Conservation (phyloP, 2,888 invertebrate genomes). For the Thymelicus acteon region DNA sequence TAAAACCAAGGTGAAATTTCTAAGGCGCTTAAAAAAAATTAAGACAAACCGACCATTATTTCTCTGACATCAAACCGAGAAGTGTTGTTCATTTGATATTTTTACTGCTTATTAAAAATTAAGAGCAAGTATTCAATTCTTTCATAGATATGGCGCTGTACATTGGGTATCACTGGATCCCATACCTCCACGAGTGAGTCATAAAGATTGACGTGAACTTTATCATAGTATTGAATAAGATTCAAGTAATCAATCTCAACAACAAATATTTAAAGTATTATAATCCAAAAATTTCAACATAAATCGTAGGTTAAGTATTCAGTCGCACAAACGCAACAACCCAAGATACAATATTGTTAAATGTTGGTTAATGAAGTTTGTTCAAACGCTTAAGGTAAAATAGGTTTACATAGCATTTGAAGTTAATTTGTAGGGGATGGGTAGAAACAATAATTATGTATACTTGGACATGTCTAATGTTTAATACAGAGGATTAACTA, state of each 20-base stretch:
- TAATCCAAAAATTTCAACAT: constrained; percentile 6
- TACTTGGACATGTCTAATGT: not conserved
- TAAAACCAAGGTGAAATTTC: no score
- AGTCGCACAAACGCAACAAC: constrained; percentile 24
- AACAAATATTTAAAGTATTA: not conserved
- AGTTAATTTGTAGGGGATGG: constrained; percentile 24
- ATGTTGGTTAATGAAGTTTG: not conserved
- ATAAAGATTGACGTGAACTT: not conserved
- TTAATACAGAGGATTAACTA: not conserved
- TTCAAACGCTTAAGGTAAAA: constrained; percentile 16
- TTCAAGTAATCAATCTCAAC: not conserved
- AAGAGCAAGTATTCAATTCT: no score
- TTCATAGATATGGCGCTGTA: no score
- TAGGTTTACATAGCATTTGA: constrained; percentile 14
- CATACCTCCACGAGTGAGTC: not conserved
- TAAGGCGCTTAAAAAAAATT: no score
- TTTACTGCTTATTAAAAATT: no score
- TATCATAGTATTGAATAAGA: not conserved
- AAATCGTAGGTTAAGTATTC: constrained; percentile 12
- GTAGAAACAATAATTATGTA: constrained; percentile 10
- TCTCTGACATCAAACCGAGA: no score
- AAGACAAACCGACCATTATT: no score
- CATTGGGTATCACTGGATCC: not conserved
- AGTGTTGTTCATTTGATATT: no score
- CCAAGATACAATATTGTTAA: constrained; percentile 8